phyloP scores from a whole-genome alignment of 2,888 invertebrate genomes.

The Leptogaster cylindrica region DNA sequence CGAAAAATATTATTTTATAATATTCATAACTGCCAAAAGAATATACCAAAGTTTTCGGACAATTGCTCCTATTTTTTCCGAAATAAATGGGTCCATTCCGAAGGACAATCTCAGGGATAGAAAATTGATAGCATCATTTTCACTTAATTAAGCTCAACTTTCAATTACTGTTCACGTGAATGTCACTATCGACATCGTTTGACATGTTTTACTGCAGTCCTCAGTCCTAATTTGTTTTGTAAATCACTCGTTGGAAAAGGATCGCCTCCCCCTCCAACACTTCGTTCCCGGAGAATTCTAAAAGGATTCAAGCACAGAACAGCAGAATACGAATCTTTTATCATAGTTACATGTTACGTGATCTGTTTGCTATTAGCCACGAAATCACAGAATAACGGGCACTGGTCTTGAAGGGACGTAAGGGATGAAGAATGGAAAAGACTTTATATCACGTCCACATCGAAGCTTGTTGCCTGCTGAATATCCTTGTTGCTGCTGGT shows the following conservation, averaged over 20 bases:
- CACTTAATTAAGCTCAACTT: conserved; percentile 24
- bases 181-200: conserved; percentile 10
- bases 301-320: neutral
- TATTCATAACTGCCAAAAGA: no score
- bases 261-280: neutral
- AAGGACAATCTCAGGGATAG: no score
- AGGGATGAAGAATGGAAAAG: neutral
- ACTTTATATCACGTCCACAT: neutral
- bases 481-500: no score
- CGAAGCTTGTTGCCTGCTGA: neutral
- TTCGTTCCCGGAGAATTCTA: neutral
- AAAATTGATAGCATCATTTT: conserved; percentile 24
- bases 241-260: conserved; percentile 9
- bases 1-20: no score
- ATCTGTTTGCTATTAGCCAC: conserved; percentile 2
- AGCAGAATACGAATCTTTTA: neutral
- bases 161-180: conserved; percentile 17
- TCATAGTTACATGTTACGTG: neutral
- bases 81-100: no score
- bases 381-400: neutral
- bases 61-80: no score
- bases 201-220: neutral
- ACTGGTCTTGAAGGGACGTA: no score
- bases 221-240: conserved; percentile 14
- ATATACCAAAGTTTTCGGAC: no score